These are phyloP conservation scores for Mormyrus proboscirostris DNA, from an alignment of 2,797 vertebrate species.

Conservation along the genomic window DNA sequence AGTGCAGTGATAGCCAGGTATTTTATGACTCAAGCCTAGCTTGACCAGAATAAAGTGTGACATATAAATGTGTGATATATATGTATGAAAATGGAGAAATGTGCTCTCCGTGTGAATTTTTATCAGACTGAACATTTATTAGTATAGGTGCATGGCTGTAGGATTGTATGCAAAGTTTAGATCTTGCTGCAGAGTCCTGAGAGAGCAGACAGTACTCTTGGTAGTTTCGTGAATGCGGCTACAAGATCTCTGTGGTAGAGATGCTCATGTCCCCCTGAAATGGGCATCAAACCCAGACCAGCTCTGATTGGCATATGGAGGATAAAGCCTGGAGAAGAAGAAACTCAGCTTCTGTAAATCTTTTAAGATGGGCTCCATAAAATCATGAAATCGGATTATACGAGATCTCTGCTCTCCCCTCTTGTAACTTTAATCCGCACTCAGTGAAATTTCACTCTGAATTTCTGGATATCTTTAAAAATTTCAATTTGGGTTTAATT, in stretches of 20 bases:
- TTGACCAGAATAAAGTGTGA: not conserved
- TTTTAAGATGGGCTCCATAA: slow-evolving; percentile 31
- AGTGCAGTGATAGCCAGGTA: not conserved
- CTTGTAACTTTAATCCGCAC: not conserved
- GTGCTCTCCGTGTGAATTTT: not conserved
- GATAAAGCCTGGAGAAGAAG: slow-evolving; percentile 42
- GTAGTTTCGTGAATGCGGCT: not conserved
- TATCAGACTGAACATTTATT: not conserved
- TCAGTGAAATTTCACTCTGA: not conserved
- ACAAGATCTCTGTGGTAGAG: not conserved
- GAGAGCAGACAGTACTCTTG: not conserved
- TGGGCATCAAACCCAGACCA: slow-evolving; percentile 47
- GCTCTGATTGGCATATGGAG: slow-evolving; percentile 34
- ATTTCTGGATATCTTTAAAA: not conserved
- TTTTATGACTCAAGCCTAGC: not conserved
- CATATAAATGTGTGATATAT: not conserved
- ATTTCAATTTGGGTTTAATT: not conserved
- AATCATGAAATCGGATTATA: slow-evolving; percentile 43
- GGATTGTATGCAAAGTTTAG: not conserved
- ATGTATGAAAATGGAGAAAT: not conserved
- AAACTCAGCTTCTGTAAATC: slow-evolving; percentile 39
- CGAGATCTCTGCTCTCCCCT: slow-evolving; percentile 25
- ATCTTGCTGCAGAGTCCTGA: not conserved
- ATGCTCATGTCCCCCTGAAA: slow-evolving; percentile 48
- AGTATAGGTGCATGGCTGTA: not conserved